These are phyloP conservation scores for Podotricha telesiphe DNA, from an alignment of 2,888 invertebrate species.

Conservation along the genomic window DNA sequence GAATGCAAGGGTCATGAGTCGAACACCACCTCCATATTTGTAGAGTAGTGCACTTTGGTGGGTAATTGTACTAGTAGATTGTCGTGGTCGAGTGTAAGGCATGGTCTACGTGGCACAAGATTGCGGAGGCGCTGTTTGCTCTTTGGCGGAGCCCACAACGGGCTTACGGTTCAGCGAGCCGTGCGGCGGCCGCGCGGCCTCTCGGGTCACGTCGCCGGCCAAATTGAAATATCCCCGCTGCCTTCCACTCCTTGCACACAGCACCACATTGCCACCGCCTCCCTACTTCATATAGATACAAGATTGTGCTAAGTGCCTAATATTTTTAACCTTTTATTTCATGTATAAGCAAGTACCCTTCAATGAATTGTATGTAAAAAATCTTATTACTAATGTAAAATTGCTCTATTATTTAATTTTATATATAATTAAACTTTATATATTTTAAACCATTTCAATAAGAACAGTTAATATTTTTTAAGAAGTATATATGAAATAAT, in stretches of 20 bases:
- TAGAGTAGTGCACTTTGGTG: slow-evolving; percentile 53
- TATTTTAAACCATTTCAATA: neutral
- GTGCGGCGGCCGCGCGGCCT: slow-evolving; percentile 74
- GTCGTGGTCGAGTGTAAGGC: slow-evolving; percentile 75
- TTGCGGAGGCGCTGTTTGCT: slow-evolving; percentile 82
- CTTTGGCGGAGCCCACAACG: slow-evolving; percentile 79
- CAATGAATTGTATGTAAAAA: neutral
- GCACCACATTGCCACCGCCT: slow-evolving; percentile 47
- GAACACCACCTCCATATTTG: slow-evolving; percentile 24
- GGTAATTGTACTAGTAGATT: slow-evolving; percentile 75
- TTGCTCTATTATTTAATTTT: neutral
- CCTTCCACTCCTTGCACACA: slow-evolving; percentile 60
- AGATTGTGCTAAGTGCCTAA: slow-evolving; percentile 36
- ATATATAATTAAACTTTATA: neutral
- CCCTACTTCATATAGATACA: slow-evolving; percentile 51
- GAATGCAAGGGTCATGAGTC: slow-evolving; percentile 39
- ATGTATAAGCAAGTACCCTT: neutral
- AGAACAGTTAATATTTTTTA: neutral
- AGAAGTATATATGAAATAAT: neutral
- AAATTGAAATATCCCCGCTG: slow-evolving; percentile 82
- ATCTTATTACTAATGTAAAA: neutral
- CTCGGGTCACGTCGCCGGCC: slow-evolving; percentile 79
- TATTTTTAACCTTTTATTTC: neutral
- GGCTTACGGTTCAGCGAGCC: slow-evolving; percentile 82
- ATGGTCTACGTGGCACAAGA: slow-evolving; percentile 82